Conservation (phyloP, 2,888 invertebrate species). For the Eretmocerus hayati region DNA sequence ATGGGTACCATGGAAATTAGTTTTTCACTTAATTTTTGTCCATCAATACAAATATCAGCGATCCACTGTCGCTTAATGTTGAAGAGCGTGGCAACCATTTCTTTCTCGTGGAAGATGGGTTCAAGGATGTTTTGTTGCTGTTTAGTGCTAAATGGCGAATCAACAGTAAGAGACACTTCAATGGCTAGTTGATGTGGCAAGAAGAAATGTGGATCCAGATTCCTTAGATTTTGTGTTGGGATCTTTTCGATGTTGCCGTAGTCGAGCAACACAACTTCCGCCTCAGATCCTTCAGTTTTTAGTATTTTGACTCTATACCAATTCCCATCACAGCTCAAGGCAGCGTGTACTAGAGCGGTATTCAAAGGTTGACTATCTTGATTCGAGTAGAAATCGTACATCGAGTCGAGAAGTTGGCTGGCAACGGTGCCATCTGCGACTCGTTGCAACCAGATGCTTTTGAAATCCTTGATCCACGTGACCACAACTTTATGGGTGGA, state of each 20-base stretch:
- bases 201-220: conserved; percentile 37
- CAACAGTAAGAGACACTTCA: conserved; percentile 35
- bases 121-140: conserved; percentile 45
- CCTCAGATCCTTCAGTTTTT: conserved; percentile 44
- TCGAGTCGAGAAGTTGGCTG: conserved; percentile 46
- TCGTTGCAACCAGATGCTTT: conserved; percentile 60
- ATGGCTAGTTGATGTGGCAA: conserved; percentile 36
- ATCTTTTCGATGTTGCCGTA: conserved; percentile 64
- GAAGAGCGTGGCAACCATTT: conserved; percentile 52
- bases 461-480: conserved; percentile 53
- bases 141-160: conserved; percentile 39
- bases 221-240: conserved; percentile 45
- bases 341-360: conserved; percentile 56
- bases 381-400: conserved; percentile 56
- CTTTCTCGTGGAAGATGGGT: conserved; percentile 44
- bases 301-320: conserved; percentile 64
- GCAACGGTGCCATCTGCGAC: conserved; percentile 49
- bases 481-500: conserved; percentile 56
- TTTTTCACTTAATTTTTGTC: conserved; percentile 50
- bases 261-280: conserved; percentile 58
- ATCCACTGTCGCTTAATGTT: conserved; percentile 54
- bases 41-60: conserved; percentile 50
- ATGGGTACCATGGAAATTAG: conserved; percentile 39
- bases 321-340: conserved; percentile 58
- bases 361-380: conserved; percentile 49